Evolutionary conservation across 1,140 invertebrate species (phyloP).

Genomic region (Paraescarpia echinospica): DNA sequence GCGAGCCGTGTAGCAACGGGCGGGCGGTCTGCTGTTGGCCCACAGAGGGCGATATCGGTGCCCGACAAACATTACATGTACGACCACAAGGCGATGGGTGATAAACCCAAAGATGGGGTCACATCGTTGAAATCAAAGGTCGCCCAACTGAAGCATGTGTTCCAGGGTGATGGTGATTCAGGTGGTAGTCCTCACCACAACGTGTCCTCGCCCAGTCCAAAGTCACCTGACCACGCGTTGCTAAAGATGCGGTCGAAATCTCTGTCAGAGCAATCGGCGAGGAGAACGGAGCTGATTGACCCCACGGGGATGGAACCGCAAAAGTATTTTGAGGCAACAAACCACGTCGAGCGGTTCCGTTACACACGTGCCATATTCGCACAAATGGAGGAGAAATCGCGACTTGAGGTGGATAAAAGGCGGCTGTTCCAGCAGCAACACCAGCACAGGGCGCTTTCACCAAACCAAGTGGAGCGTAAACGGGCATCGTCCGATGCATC

Average conservation of each 20-base stretch:
- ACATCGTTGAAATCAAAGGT: not conserved
- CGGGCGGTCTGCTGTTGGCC: not conserved
- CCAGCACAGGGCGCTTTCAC: not conserved
- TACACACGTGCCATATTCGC: conserved; percentile 30
- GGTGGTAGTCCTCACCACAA: not conserved
- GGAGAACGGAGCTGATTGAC: not conserved
- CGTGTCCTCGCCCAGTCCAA: not conserved
- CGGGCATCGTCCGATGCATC: not conserved
- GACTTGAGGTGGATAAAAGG: not conserved
- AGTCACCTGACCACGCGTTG: not conserved
- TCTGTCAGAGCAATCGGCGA: not conserved
- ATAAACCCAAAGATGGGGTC: not conserved
- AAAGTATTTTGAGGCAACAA: conserved; percentile 24
- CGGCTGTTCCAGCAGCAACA: not conserved
- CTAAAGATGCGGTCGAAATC: not conserved
- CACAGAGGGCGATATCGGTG: not conserved
- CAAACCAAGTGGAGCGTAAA: not conserved
- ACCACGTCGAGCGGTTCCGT: conserved; percentile 26
- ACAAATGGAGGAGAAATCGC: conserved; percentile 26
- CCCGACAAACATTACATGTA: not conserved
- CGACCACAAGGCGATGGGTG: not conserved
- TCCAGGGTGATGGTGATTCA: not conserved
- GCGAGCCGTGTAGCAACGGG: not conserved
- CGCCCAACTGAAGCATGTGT: not conserved
- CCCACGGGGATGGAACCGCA: not conserved